These are phyloP conservation scores for Leucosticte australis DNA, from an alignment of 2,113 vertebrate genomes.

Conservation along the genomic window DNA sequence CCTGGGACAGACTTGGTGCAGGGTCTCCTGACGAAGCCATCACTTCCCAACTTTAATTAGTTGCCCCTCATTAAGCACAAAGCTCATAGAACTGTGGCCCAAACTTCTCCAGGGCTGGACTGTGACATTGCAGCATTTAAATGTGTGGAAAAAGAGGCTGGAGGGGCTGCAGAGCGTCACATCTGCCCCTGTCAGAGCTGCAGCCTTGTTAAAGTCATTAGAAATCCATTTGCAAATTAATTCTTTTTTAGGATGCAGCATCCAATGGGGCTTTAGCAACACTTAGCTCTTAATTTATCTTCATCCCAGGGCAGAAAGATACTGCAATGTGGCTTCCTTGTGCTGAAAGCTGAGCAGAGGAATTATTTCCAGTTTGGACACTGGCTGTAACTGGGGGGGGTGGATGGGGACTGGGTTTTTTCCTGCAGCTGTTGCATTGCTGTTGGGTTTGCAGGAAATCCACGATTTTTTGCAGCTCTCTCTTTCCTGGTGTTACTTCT, in stretches of 20 bases:
- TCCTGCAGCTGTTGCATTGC: not conserved
- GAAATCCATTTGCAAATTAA: not conserved
- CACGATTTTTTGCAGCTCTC: rapidly evolving
- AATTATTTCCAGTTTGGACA: not conserved
- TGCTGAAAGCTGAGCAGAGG: not conserved
- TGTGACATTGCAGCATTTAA: not conserved
- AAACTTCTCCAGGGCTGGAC: not conserved
- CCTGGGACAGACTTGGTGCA: not conserved
- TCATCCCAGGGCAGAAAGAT: not conserved
- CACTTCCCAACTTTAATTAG: not conserved
- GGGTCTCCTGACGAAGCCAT: not conserved
- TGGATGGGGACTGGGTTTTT: not conserved
- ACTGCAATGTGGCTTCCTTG: not conserved
- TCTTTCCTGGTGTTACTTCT: not conserved
- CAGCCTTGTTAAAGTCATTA: not conserved
- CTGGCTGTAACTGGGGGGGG: not conserved
- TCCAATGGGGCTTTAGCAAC: not conserved
- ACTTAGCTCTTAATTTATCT: not conserved
- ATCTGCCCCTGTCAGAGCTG: not conserved
- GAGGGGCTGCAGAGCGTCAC: not conserved
- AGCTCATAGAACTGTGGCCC: not conserved
- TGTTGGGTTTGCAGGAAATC: not conserved
- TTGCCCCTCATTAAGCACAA: not conserved
- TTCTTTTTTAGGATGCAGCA: not conserved
- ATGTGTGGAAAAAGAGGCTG: not conserved